phyloP scores from a whole-genome alignment of 2,113 vertebrate species.

The Dunckerocampus dactyliophorus region DNA sequence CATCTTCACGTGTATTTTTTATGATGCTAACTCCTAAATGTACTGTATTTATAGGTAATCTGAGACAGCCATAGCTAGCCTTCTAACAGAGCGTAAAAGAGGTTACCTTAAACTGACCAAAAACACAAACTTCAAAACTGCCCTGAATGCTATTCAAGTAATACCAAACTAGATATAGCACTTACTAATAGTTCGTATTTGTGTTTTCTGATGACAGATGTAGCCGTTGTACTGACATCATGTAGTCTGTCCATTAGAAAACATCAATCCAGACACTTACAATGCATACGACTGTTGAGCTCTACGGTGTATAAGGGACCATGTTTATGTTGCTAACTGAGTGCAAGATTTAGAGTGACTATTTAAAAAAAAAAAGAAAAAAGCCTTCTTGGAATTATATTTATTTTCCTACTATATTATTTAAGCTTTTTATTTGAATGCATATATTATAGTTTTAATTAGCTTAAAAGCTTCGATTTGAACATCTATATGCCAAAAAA shows the following conservation, averaged over 20 bases:
- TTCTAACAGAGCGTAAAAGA: slow-evolving; percentile 60
- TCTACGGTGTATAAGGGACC: slow-evolving; percentile 44
- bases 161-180: slow-evolving; percentile 66
- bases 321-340: slow-evolving; percentile 44
- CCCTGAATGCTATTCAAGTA: slow-evolving; percentile 65
- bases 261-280: slow-evolving; percentile 44
- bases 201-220: slow-evolving; percentile 44
- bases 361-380: slow-evolving; percentile 67
- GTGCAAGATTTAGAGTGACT: slow-evolving; percentile 63
- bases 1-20: slow-evolving; percentile 69
- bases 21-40: slow-evolving; percentile 64
- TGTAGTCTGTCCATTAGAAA: slow-evolving; percentile 36
- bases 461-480: slow-evolving; percentile 59
- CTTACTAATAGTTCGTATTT: slow-evolving; percentile 35
- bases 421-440: slow-evolving; percentile 74
- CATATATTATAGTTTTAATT: slow-evolving; percentile 69
- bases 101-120: slow-evolving; percentile 67
- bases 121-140: slow-evolving; percentile 57
- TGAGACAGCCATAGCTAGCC: slow-evolving; percentile 70
- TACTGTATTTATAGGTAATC: slow-evolving; percentile 67
- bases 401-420: slow-evolving; percentile 84
- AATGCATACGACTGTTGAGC: slow-evolving; percentile 66
- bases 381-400: slow-evolving; percentile 77
- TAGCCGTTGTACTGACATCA: slow-evolving; percentile 41
- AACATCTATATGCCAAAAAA: slow-evolving; percentile 64